phyloP scores from a whole-genome alignment of 2,113 vertebrate genomes.

The Anguilla rostrata region DNA sequence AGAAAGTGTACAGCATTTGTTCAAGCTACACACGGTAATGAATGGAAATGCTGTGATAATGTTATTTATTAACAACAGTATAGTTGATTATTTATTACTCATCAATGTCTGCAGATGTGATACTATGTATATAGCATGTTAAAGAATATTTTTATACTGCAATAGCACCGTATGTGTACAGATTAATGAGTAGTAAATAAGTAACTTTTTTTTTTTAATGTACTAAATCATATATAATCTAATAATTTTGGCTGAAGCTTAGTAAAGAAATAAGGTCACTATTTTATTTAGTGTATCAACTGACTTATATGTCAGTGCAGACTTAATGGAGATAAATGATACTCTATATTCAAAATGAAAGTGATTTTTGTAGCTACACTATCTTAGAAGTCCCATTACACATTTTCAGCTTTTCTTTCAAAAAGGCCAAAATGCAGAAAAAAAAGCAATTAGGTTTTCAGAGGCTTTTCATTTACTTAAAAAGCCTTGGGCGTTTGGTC shows the following conservation, averaged over 20 bases:
- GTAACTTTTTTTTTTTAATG: too few species aligned
- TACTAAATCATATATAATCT: not conserved
- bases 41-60: not conserved
- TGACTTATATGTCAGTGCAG: not conserved
- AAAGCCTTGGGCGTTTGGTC: slow-evolving; percentile 18
- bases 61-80: not conserved
- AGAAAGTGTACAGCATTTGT: not conserved
- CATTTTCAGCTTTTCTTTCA: slow-evolving; percentile 22
- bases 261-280: not conserved
- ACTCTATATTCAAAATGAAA: not conserved
- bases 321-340: not conserved
- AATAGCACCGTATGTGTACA: not conserved
- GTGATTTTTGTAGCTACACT: not conserved
- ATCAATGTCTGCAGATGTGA: not conserved
- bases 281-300: not conserved
- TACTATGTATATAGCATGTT: not conserved
- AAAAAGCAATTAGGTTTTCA: slow-evolving; percentile 37
- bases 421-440: slow-evolving; percentile 20
- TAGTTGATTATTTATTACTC: not conserved
- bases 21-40: not conserved
- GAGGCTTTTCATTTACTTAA: slow-evolving; percentile 21
- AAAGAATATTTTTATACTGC: not conserved
- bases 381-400: slow-evolving; percentile 20
- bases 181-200: too few species aligned
- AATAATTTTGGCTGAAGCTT: not conserved